Conservation (phyloP, 2,888 invertebrate genomes). For the Hypomecis punctinalis region DNA sequence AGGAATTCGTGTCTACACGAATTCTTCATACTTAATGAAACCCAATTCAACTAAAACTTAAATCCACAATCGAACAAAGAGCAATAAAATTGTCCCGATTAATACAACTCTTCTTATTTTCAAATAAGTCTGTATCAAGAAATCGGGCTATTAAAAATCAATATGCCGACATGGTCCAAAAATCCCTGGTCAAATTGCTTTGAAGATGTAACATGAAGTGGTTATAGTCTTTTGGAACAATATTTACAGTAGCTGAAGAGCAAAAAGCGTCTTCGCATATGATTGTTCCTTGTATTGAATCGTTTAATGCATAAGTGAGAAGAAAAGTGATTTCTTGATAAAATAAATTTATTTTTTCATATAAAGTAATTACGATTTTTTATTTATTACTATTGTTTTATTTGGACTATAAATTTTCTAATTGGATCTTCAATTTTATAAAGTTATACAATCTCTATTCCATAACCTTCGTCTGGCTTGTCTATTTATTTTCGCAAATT, state of each 20-base stretch:
- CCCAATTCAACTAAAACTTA: constrained; percentile 19
- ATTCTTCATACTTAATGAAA: not conserved
- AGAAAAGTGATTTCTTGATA: constrained; percentile 38
- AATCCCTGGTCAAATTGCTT: constrained; percentile 30
- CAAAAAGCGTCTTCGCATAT: constrained; percentile 65
- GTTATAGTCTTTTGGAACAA: constrained; percentile 63
- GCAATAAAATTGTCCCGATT: constrained; percentile 38
- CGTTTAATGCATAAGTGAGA: constrained; percentile 64
- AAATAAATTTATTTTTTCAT: too few relatives aligned
- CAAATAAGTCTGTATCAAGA: constrained; percentile 43
- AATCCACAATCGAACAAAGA: constrained; percentile 36
- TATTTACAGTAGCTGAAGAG: constrained; percentile 61
- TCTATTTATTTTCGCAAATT: too few relatives aligned
- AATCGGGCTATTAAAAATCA: constrained; percentile 63
- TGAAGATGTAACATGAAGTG: constrained; percentile 46
- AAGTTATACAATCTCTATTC: too few relatives aligned
- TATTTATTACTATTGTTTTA: not conserved
- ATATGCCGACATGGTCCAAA: constrained; percentile 45
- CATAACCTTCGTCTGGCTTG: too few relatives aligned
- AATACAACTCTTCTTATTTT: constrained; percentile 36
- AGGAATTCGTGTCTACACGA: too few relatives aligned
- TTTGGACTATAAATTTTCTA: not conserved
- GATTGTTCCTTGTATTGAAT: constrained; percentile 82
- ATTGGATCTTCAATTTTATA: too few relatives aligned
- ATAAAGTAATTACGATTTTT: not conserved